Conservation (phyloP, 2,113 vertebrate species). For the Ochotona curzoniae region DNA sequence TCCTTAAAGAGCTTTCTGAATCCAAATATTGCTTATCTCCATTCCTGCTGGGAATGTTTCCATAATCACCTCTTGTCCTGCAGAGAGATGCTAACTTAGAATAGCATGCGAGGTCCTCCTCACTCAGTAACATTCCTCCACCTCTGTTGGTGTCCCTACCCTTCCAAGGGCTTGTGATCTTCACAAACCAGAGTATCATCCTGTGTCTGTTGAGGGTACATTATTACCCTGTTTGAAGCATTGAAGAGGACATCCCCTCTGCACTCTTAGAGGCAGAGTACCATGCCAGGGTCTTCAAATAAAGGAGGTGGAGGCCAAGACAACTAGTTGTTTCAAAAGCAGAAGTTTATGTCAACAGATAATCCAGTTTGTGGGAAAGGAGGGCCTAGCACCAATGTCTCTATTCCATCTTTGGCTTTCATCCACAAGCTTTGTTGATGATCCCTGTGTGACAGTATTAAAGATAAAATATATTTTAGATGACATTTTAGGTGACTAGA, state of each 20-base stretch:
- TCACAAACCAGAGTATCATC: not conserved
- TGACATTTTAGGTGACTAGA: not conserved
- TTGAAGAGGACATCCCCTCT: not conserved
- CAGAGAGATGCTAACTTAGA: not conserved
- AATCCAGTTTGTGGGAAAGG: not conserved
- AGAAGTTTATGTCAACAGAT: not conserved
- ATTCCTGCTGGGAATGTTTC: not conserved
- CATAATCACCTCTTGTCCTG: not conserved
- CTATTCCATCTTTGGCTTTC: not conserved
- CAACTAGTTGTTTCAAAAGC: not conserved
- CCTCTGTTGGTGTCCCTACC: not conserved
- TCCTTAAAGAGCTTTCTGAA: not conserved
- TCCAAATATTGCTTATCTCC: not conserved
- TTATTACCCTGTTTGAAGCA: not conserved
- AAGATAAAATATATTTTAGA: not conserved
- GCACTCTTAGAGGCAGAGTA: not conserved
- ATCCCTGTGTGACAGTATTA: not conserved
- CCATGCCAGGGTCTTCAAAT: not conserved
- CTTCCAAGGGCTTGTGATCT: not conserved
- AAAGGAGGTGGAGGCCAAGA: not conserved
- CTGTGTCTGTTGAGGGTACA: not conserved
- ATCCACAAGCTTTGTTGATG: not conserved
- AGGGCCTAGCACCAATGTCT: not conserved
- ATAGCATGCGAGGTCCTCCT: not conserved
- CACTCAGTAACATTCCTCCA: not conserved